A percentile compares a stretch with the other conserved stretches of the same genome.
Conservation (phyloP, 2,113 vertebrate species). For the Henicopernis longicauda region DNA sequence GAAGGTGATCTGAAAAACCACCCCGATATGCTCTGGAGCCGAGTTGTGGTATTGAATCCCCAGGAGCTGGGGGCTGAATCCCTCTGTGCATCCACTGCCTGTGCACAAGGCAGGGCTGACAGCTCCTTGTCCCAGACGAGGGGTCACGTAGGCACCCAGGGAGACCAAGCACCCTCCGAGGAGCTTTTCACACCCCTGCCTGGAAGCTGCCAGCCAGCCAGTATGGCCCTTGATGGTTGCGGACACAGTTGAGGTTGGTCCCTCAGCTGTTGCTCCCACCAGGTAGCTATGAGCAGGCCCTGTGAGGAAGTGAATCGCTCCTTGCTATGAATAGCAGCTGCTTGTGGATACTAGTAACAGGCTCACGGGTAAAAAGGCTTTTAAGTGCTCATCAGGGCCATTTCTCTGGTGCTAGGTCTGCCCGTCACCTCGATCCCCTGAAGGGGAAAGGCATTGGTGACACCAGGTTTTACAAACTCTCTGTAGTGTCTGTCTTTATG, state of each 20-base stretch:
- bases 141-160: fast-evolving
- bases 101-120: neutral
- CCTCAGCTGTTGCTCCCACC: neutral
- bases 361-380: neutral
- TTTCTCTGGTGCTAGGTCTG: neutral
- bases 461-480: neutral
- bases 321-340: neutral
- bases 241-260: neutral
- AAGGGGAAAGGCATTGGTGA: neutral
- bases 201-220: neutral
- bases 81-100: neutral
- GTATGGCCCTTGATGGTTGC: too few species aligned
- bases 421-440: fast-evolving
- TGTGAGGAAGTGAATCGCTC: too few species aligned
- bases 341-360: neutral
- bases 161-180: neutral
- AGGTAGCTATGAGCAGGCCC: neutral
- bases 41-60: neutral
- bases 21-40: fast-evolving
- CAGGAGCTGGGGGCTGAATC: neutral
- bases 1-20: neutral
- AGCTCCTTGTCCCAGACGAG: neutral
- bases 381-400: neutral
- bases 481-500: too few species aligned
- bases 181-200: neutral